phyloP scores from a whole-genome alignment of 2,888 invertebrate genomes.

The Sphinx pinastri region DNA sequence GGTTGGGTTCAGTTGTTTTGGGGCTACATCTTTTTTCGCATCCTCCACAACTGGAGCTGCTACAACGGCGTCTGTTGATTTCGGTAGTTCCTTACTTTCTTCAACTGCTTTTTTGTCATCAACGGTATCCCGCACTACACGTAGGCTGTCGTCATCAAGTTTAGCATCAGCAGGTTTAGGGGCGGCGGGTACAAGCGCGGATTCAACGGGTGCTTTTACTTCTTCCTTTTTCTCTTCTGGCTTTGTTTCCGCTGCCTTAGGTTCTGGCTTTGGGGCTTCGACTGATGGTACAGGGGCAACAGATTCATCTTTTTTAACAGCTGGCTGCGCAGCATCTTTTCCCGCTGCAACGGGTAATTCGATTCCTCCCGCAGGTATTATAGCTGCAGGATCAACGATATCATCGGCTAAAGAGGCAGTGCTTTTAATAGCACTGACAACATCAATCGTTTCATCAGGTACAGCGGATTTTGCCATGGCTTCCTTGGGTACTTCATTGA shows the following conservation, averaged over 20 bases:
- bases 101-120: constrained; percentile 40
- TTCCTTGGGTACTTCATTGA: constrained; percentile 58
- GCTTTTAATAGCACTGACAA: constrained; percentile 61
- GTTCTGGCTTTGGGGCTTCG: constrained; percentile 34
- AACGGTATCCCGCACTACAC: constrained; percentile 70
- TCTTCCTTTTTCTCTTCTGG: constrained; percentile 30
- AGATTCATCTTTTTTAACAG: constrained; percentile 53
- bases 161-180: constrained; percentile 36
- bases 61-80: constrained; percentile 33
- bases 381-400: constrained; percentile 56
- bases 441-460: constrained; percentile 59
- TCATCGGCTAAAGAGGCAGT: constrained; percentile 69
- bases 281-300: constrained; percentile 39
- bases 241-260: constrained; percentile 31
- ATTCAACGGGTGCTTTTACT: constrained; percentile 32
- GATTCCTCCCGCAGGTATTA: constrained; percentile 64
- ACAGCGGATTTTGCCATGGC: constrained; percentile 55
- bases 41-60: constrained; percentile 39
- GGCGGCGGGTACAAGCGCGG: constrained; percentile 21
- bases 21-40: constrained; percentile 14
- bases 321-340: constrained; percentile 65
- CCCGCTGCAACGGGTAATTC: constrained; percentile 55
- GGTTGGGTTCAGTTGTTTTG: constrained; percentile 29
- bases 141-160: constrained; percentile 52
- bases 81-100: constrained; percentile 37